These are phyloP conservation scores for Agrotis clavis DNA, from an alignment of 2,888 invertebrate species.

Conservation along the genomic window DNA sequence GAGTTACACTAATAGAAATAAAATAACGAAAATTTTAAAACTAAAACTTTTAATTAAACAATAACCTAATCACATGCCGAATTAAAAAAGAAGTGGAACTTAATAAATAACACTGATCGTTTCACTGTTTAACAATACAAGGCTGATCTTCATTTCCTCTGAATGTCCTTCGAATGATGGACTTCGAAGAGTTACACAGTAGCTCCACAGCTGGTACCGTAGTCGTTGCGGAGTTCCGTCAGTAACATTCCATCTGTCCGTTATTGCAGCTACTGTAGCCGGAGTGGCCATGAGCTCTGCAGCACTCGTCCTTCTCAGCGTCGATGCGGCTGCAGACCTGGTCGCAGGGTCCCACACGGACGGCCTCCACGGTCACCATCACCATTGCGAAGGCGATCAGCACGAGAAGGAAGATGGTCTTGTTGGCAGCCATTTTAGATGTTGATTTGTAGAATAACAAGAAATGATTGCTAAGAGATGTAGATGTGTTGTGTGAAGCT, in stretches of 20 bases:
- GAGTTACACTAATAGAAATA: too few relatives aligned
- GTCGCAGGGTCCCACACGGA: slow-evolving; percentile 23
- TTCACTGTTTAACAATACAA: neutral
- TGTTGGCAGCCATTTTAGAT: slow-evolving; percentile 29
- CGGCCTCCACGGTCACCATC: slow-evolving; percentile 35
- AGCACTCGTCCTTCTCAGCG: slow-evolving; percentile 34
- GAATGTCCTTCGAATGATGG: slow-evolving; percentile 8
- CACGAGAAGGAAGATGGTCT: slow-evolving; percentile 39
- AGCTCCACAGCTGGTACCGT: slow-evolving; percentile 27
- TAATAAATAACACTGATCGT: neutral
- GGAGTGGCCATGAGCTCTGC: slow-evolving; percentile 32
- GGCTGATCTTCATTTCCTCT: slow-evolving; percentile 6
- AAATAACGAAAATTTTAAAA: neutral
- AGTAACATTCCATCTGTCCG: slow-evolving; percentile 29
- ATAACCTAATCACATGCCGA: neutral
- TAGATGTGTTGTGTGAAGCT: neutral
- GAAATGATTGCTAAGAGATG: neutral
- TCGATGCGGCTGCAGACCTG: slow-evolving; percentile 18
- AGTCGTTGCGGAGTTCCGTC: slow-evolving; percentile 15
- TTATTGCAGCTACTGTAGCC: neutral
- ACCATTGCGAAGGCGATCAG: slow-evolving; percentile 42
- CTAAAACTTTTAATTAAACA: slow-evolving; percentile 16
- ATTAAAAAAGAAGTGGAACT: neutral
- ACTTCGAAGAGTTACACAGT: neutral
- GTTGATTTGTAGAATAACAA: neutral